Base-by-base conservation (phyloP, 2,888 invertebrate genomes). In the Plutella xylostella region DNA sequence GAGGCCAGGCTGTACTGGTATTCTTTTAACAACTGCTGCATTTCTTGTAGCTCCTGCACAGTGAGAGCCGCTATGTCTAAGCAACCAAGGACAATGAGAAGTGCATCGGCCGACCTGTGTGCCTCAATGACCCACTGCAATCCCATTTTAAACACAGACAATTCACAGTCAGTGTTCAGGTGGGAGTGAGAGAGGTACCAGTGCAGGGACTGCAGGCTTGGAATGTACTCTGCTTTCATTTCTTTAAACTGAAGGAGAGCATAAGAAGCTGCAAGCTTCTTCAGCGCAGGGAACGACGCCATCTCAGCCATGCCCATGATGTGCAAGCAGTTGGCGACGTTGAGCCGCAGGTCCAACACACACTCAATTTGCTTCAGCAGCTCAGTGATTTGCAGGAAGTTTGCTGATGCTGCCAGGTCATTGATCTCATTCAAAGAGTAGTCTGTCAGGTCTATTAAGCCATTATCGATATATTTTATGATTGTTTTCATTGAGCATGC, bases 121-220 rank as follows among this genome's bases (percentile, higher is more conserved):
- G 58, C 55, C 4, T 52, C 53, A 17, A 53, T 44, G 12, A 75
- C 56, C 82, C 82, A 83, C 20, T 70, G 42, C n/a, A 65, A 49
- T 12, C 82, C 82, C 64, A 82, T 80, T 52, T 66, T 63, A 44
- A 78, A 82, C 0, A 77, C 72, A 41, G 68, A 57, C 38, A 71
- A 49, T 55, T 83, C 83, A 52, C 50, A 64, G 2, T 58, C 53
- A 1, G 60, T 48, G 48, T 74, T 60, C 47, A 82, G 60, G 51
- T 71, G 68, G 39, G 77, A 69, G 48, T 82, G 77, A 17, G 80
- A 79, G 11, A 83, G 58, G 46, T 80, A 82, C 80, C 82, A 83
- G 31, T 64, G 68, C 0, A 83, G 54, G 50, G 60, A 71, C 4
- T 65, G 51, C 22, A 82, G 56, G 31, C 68, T 55, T 18, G 67